Base-by-base conservation (phyloP, 2,888 invertebrate genomes). In the Girardia tigrina region DNA sequence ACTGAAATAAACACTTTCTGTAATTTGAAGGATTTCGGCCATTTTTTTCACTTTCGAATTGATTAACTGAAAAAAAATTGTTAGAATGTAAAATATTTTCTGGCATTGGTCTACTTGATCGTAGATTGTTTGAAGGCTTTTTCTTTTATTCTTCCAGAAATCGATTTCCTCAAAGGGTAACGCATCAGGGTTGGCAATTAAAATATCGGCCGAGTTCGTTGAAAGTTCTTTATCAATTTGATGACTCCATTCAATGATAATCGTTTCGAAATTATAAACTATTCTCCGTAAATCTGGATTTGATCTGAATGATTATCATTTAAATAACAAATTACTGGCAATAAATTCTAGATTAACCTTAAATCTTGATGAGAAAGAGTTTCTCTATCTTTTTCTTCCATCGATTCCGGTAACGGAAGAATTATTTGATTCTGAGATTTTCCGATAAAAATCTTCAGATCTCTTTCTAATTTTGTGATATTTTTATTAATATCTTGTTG, bases 261-360 rank as follows among this genome's bases (percentile, higher is more conserved):
- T 90, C 0, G 90, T 91, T 85, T 93, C 92, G 71, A 93, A 91
- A 16, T 91, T 90, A 81, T 91, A 91, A 84, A 92, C 91, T 78
- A 92, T 85, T 82, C 91, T 91, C 72, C 91, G 85, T 1, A 75
- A 20, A 23, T 20, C 16, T 16, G 74, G 74, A 74, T 74, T 74
- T n/a, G 4, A 4, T 16, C 56, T 56, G 16, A 36, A 36, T 12
- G 12, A 36, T 56, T 4, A 4, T n/a, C n/a, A 12, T 8, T 8
- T 56, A 56, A n/a, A 20, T 56, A 56, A 56, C 23, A 20, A n/a
- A 56, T 6, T 2, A 20, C 23, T 12, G 4, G 8, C 16, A 36
- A 8, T 8, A 16, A 36, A 36, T 36, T 12, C 23, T 23, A 8
- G 23, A 56, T 56, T 12, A 56, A 56, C 56, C 56, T 56, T 56